phyloP scores from a whole-genome alignment of 1,140 invertebrate species.

The Sogatella furcifera region DNA sequence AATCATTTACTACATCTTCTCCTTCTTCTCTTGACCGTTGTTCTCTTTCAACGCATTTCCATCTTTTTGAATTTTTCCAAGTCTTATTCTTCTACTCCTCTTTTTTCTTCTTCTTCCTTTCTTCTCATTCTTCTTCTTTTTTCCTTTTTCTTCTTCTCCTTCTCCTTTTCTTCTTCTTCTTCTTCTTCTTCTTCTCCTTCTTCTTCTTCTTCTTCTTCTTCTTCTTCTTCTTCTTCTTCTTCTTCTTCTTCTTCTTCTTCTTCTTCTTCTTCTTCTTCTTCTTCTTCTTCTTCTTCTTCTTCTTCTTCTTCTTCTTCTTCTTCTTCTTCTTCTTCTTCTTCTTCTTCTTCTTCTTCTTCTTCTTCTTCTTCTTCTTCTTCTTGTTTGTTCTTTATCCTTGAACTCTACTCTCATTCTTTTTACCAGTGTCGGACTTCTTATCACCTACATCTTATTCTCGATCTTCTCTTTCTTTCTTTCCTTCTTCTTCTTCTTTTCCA shows the following conservation, averaged over 20 bases:
- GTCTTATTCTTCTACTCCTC: no score
- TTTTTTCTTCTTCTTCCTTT: neutral
- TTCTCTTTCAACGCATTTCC: no score
- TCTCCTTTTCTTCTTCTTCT: neutral
- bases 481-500: no score
- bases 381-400: constrained; percentile 4
- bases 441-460: no score
- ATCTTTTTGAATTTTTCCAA: no score
- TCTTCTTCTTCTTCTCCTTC: neutral
- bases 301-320: constrained; percentile 34
- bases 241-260: constrained; percentile 15
- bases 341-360: constrained; percentile 28
- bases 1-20: no score
- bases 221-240: constrained; percentile 42
- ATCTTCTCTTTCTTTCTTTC: no score
- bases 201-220: constrained; percentile 21
- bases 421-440: no score
- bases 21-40: no score
- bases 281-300: constrained; percentile 35
- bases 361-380: constrained; percentile 22
- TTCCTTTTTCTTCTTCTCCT: neutral
- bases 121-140: neutral
- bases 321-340: constrained; percentile 15
- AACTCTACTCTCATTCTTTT: no score
- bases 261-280: constrained; percentile 9